Base-by-base conservation (phyloP, 2,113 vertebrate genomes). In the Pholis gunnellus region DNA sequence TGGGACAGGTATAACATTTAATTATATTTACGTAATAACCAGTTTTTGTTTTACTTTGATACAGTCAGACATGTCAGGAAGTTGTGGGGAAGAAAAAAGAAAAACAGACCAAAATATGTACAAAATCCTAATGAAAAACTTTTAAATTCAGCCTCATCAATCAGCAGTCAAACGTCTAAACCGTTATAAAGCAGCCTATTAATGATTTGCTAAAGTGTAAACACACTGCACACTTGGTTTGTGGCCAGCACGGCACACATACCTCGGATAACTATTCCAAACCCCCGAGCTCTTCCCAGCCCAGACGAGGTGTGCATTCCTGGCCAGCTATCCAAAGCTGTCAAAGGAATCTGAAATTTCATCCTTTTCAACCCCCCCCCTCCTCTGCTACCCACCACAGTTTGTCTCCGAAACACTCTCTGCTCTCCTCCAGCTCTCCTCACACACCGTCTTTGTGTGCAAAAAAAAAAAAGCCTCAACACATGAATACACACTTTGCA, bases 261-360 rank as follows among this genome's bases (percentile, higher is more conserved):
- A 79, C 84, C 72, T 81, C 31, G 59, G 85, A 77, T 72, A 86
- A 76, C 87, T 77, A 72, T 63, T 81, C 72, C 82, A 87, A 88
- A 86, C 78, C 82, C 84, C 69, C 25, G 6, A 79, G 75, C 87
- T 86, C 82, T 81, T 85, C 78, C 87, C 63, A 72, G 79, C 78
- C 81, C 86, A 84, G 84, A 76, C 78, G 72, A 88, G 87, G 88
- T 91, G 89, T 76, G 85, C 90, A 91, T 93, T 92, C 92, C 89
- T 89, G 81, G 81, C 70, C 76, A 18, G 85, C 84, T 73, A 89
- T 81, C 90, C 83, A 92, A 87, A 66, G 79, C 91, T 25, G 83
- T 89, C 81, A 89, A 83, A 89, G 79, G 92, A 93, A 91, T 92
- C 90, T 95, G 91, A 92, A 94, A 95, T 93, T 87, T 93, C 92